Conservation (phyloP, 2,113 vertebrate species). For the Melanerpes formicivorus region DNA sequence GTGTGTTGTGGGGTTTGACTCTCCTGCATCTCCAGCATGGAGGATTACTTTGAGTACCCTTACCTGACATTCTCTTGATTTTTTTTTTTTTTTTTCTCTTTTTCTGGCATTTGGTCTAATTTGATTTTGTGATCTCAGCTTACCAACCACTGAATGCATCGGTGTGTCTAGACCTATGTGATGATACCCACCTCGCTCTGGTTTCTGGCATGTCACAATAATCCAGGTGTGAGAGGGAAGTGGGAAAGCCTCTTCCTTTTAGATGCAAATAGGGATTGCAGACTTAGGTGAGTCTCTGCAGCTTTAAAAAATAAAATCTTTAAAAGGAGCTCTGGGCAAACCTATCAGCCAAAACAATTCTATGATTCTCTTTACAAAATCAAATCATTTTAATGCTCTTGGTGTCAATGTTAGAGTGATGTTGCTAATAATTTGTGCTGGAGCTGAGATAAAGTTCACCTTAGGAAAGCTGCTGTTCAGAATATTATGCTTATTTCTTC, state of each 20-base stretch:
- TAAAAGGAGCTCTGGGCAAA: background rate
- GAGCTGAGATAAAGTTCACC: background rate
- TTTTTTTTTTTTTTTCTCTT: no score
- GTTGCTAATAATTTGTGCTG: background rate
- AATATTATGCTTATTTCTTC: background rate
- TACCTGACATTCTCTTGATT: background rate
- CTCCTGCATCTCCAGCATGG: fast-evolving
- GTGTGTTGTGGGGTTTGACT: fast-evolving
- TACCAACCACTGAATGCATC: background rate
- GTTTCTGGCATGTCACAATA: background rate
- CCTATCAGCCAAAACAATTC: background rate
- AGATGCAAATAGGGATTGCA: background rate
- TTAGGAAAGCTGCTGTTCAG: background rate
- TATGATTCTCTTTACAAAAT: background rate
- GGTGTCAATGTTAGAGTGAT: background rate
- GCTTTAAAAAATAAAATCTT: background rate
- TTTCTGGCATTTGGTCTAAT: fast-evolving
- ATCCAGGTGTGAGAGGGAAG: background rate
- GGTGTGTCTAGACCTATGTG: background rate
- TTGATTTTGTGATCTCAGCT: background rate
- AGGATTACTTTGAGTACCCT: background rate
- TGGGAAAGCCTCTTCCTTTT: background rate
- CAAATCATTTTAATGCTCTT: background rate
- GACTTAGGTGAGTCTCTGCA: background rate
- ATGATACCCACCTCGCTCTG: background rate